Evolutionary conservation across 2,113 vertebrate species (phyloP), one percentile per base, ranked within the genome.

Genomic region (Microcebus tavaratra): DNA sequence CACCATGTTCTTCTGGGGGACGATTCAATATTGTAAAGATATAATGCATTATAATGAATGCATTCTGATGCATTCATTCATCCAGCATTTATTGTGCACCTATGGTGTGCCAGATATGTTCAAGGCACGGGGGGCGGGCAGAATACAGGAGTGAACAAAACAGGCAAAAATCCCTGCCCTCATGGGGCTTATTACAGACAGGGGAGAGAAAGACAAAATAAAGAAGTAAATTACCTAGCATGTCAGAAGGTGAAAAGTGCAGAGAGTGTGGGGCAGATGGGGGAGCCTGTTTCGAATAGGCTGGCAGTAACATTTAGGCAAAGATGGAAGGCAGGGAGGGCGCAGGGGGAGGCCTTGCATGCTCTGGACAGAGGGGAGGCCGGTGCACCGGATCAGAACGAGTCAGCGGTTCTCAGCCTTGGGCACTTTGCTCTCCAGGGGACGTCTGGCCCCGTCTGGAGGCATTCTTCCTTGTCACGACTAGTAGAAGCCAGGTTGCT

Each of bases 301-400:
- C 34, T 94, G 68, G 53, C 5, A 50, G 63, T 36, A n/a, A 91
- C 3, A 14, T 36, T 34, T 15, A 20, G 63, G 75, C 48, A 53
- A 78, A 67, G 68, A 55, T 14, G 34, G 11, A 63, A 68, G 67
- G 36, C 65, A 12, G 39, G 18, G 2, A 59, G 45, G 39, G 25
- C 3, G 36, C 17, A 45, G 59, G 25, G 6, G 3, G 17, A 15
- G 31, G 31, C 50, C 29, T 21, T 17, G 6, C 20, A 0, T 34
- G 34, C 21, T 21, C 9, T 15, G 6, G 45, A 85, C 50, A 63
- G 17, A 17, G 5, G 82, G 27, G 29, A 78, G 68, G 70, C 15
- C 29, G 0, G 6, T 4, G 25, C 3, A 9, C 88, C 29, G 36
- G 59, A 45, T 23, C 9, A 14, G 42, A 79, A 36, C 0, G 13